Percentiles rank a stretch among this genome's conserved stretches.
phyloP scores from a whole-genome alignment of 1,140 invertebrate genomes.

The Monomorium pharaonis region DNA sequence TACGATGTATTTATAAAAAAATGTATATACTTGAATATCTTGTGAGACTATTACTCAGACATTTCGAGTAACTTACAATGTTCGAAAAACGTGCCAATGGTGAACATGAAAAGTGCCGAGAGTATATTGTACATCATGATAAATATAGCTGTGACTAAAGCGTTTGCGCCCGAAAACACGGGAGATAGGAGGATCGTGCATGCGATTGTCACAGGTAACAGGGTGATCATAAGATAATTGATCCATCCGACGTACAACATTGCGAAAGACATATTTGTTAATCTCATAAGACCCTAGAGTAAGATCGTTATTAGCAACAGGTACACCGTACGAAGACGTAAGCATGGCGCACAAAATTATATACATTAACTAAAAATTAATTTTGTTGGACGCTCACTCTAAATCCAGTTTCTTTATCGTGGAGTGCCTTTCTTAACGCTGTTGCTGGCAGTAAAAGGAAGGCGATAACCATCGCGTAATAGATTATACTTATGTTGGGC shows the following conservation, averaged over 20 bases:
- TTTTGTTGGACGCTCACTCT: constrained; percentile 49
- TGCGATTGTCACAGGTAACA: constrained; percentile 59
- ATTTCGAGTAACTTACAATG: constrained; percentile 57
- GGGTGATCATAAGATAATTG: constrained; percentile 64
- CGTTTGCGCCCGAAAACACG: constrained; percentile 49
- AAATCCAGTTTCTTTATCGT: constrained; percentile 69
- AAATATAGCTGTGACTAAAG: constrained; percentile 51
- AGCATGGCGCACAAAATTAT: neutral
- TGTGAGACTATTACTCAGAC: neutral
- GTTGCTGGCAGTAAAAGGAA: constrained; percentile 60
- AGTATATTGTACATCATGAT: constrained; percentile 64
- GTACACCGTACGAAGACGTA: neutral
- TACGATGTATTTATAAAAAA: neutral
- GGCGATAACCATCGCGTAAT: constrained; percentile 65
- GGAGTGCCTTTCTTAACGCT: constrained; percentile 58
- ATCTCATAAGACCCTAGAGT: constrained; percentile 66
- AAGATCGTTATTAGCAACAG: neutral
- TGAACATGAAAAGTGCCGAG: constrained; percentile 61
- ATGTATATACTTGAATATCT: neutral
- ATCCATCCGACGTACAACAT: constrained; percentile 68
- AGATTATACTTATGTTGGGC: constrained; percentile 67
- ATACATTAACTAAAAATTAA: neutral
- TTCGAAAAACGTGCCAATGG: constrained; percentile 64
- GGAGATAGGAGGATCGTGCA: constrained; percentile 57
- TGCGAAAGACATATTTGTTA: constrained; percentile 59